Base-by-base conservation (phyloP, 2,113 vertebrate genomes). In the Dicrurus megarhynchus region DNA sequence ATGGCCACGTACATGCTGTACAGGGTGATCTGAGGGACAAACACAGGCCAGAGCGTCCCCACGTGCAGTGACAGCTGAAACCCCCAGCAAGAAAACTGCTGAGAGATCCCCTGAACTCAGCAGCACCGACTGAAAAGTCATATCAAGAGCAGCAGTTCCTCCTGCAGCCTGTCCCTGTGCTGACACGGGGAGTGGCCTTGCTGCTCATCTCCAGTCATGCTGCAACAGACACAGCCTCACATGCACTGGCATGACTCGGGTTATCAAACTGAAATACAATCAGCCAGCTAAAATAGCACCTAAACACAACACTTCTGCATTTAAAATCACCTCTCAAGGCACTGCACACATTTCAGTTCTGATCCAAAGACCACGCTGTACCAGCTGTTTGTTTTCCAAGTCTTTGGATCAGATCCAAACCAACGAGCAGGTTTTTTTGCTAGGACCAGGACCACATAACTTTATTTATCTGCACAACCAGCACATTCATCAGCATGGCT, bases 1-100 rank as follows among this genome's bases (percentile, higher is more conserved):
- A 99, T 97, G 46, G 99, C 99, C 73, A 99, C 99, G 52, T 99
- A 99, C 99, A 99, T 99, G 97, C 99, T 99, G 80, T 99, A 99
- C 86, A 99, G 88, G 0, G 99, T 98, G 96, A 99, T 97, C 99
- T 90, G 71, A 17, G 79, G 56, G n/a, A 69, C 14, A 80, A 3
- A 41, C 28, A 67, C 55, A 35, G 60, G 10, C 13, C 52, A 16
- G 7, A 16, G 23, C 1, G 47, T 49, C n/a, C 35, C 30, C 41
- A 21, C 1, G 19, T 6, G 26, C 55, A 41, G 5, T 0, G 2
- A 33, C n/a, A 67, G 0, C 49, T 27, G 17, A 16, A 41, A 64
- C 0, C 30, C 35, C 27, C 42, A 8, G 32, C 11, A 6, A 1
- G 7, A 27, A 30, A 33, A 10, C 28, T 8, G 53, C n/a, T 5